phyloP scores from a whole-genome alignment of 2,888 invertebrate genomes.

The Acronicta leporina region DNA sequence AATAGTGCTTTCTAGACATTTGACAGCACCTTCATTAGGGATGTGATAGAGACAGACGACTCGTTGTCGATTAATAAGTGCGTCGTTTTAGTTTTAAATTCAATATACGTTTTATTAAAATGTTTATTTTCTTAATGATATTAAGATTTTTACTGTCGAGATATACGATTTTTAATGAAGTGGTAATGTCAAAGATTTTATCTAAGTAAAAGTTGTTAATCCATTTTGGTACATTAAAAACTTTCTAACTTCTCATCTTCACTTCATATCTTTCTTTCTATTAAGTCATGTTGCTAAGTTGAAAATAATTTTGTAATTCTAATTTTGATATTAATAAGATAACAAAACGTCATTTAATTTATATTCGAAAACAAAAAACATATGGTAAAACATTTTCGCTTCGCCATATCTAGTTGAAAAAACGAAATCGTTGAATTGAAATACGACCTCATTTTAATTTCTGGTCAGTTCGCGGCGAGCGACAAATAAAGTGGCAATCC shows the following conservation, averaged over 20 bases:
- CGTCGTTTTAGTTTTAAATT: conserved; percentile 56
- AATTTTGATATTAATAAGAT: conserved; percentile 7
- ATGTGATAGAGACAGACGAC: conserved; percentile 72
- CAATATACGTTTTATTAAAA: conserved; percentile 41
- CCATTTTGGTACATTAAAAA: conserved; percentile 19
- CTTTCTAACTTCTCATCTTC: conserved; percentile 27
- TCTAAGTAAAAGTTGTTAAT: conserved; percentile 38
- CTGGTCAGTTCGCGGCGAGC: conserved; percentile 54
- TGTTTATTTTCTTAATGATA: conserved; percentile 52
- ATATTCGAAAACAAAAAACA: conserved; percentile 30
- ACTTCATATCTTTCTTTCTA: not conserved
- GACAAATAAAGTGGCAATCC: conserved; percentile 74
- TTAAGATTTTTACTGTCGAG: conserved; percentile 45
- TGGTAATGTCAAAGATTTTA: conserved; percentile 34
- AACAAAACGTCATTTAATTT: not conserved
- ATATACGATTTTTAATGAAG: conserved; percentile 45
- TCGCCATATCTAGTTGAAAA: conserved; percentile 26
- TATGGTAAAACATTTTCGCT: conserved; percentile 22
- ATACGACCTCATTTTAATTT: conserved; percentile 53
- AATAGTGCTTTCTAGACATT: conserved; percentile 81
- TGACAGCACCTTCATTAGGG: conserved; percentile 82
- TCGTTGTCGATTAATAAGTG: conserved; percentile 70
- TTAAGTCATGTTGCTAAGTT: not conserved
- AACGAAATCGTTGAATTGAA: conserved; percentile 45
- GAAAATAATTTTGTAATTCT: conserved; percentile 26